Evolutionary conservation across 2,113 vertebrate genomes (phyloP).

Genomic region (Neodontobutis hainanensis): DNA sequence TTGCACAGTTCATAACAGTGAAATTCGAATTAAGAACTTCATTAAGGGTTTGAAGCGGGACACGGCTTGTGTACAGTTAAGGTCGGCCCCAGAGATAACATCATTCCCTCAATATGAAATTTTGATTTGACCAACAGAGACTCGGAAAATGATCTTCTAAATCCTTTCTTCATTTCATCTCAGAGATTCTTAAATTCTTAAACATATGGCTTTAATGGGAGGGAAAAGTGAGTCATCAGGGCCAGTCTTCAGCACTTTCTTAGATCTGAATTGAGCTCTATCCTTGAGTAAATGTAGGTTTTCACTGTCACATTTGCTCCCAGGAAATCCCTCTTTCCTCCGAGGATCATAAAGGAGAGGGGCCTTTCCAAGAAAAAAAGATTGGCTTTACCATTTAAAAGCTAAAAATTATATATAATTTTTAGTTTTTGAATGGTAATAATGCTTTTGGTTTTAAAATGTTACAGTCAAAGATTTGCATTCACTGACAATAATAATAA

Average conservation of each 20-base stretch:
- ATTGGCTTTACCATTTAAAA: neutral
- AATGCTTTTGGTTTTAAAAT: slow-evolving; percentile 14
- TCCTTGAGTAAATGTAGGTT: slow-evolving; percentile 69
- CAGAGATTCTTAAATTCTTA: slow-evolving; percentile 60
- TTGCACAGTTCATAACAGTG: slow-evolving; percentile 81
- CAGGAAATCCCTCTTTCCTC: slow-evolving; percentile 37
- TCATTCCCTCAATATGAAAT: slow-evolving; percentile 78
- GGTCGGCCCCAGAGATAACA: slow-evolving; percentile 75
- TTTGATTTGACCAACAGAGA: slow-evolving; percentile 55
- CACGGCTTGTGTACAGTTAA: slow-evolving; percentile 82
- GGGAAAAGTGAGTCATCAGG: slow-evolving; percentile 54
- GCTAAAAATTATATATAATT: too few relatives aligned
- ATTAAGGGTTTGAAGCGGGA: slow-evolving; percentile 73
- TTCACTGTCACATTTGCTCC: slow-evolving; percentile 47
- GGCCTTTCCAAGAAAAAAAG: slow-evolving; percentile 32
- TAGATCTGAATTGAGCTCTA: slow-evolving; percentile 19
- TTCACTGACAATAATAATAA: too few relatives aligned
- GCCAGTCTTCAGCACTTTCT: slow-evolving; percentile 48
- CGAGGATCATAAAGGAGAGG: slow-evolving; percentile 9
- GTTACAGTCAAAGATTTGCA: neutral
- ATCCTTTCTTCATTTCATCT: slow-evolving; percentile 73
- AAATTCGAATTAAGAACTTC: slow-evolving; percentile 83
- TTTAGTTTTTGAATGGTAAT: neutral
- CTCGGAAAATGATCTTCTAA: slow-evolving; percentile 59
- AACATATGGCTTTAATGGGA: slow-evolving; percentile 72